These are phyloP conservation scores for Pseudococcus longispinus DNA, from an alignment of 2,888 invertebrate species.

Conservation along the genomic window DNA sequence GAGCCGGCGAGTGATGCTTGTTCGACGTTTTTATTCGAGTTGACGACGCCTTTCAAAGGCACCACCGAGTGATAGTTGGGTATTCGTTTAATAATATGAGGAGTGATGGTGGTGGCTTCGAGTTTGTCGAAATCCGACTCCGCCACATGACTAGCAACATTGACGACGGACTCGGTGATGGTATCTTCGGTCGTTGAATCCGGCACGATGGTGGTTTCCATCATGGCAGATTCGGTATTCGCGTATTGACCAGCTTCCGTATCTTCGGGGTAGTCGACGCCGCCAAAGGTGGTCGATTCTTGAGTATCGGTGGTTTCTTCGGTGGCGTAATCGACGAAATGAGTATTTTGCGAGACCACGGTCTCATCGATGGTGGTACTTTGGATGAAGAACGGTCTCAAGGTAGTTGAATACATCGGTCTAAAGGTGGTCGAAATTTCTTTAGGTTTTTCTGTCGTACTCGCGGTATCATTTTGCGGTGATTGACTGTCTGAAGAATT, in stretches of 20 bases:
- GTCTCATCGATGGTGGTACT: not conserved
- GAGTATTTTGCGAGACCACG: not conserved
- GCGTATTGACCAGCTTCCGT: not conserved
- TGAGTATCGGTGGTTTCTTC: not conserved
- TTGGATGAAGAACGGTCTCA: not conserved
- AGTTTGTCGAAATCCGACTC: not conserved
- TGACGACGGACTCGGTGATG: not conserved
- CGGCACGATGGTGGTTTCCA: not conserved
- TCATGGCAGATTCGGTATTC: not conserved
- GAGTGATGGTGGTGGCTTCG: conserved; percentile 11
- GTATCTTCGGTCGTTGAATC: conserved; percentile 10
- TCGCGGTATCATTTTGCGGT: not conserved
- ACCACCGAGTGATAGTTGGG: not conserved
- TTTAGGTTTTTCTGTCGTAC: not conserved
- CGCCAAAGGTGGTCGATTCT: not conserved
- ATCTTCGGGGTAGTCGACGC: not conserved
- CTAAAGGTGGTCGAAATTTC: not conserved
- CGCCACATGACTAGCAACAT: conserved; percentile 28
- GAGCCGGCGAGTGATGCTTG: not conserved
- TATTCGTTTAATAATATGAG: not conserved
- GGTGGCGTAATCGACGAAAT: conserved; percentile 3
- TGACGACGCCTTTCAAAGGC: not conserved
- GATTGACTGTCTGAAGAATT: conserved; percentile 39
- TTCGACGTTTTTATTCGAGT: not conserved
- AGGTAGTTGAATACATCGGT: not conserved